These are phyloP conservation scores for Thermophis baileyi DNA, from an alignment of 2,113 vertebrate genomes.

Conservation along the genomic window DNA sequence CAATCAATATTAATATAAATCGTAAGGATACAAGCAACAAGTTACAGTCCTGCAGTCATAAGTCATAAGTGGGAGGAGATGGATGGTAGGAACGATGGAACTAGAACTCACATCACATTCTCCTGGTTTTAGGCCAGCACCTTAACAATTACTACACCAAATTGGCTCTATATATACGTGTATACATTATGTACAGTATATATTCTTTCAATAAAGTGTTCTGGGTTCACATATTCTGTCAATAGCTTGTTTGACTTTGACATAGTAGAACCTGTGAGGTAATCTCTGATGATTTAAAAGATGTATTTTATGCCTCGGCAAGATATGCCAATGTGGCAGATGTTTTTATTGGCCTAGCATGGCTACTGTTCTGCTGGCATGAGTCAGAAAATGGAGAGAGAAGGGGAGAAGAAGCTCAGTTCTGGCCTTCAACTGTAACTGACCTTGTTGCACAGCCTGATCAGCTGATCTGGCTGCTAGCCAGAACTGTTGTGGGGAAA, in stretches of 20 bases:
- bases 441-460: not conserved
- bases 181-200: not conserved
- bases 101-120: not conserved
- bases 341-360: not conserved
- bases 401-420: not conserved
- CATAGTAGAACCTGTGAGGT: not conserved
- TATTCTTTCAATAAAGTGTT: not conserved
- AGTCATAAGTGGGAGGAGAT: too few species aligned
- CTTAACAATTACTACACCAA: not conserved
- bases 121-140: not conserved
- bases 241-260: not conserved
- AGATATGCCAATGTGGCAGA: not conserved
- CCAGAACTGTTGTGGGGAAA: not conserved
- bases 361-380: not conserved
- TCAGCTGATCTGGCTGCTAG: not conserved
- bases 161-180: not conserved
- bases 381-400: not conserved
- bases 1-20: too few species aligned
- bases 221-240: not conserved
- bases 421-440: not conserved
- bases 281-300: not conserved
- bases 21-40: too few species aligned
- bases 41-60: too few species aligned
- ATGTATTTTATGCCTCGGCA: not conserved
- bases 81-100: too few species aligned